Conservation (phyloP, 2,888 invertebrate genomes). For the Ectemnius continuus region DNA sequence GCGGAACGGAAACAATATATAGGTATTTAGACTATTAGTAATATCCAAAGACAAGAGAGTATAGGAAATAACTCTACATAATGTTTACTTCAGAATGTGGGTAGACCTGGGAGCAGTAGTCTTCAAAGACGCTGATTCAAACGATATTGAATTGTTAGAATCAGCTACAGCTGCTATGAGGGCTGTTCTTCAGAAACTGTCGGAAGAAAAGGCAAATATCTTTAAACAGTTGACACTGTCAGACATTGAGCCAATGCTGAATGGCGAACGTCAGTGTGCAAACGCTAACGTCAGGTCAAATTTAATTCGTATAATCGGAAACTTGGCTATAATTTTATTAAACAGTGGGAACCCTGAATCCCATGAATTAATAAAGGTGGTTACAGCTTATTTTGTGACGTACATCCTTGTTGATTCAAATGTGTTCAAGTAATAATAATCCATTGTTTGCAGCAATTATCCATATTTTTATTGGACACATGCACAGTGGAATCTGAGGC, state of each 20-base stretch:
- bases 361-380: slow-evolving; percentile 65
- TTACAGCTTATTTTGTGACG: not conserved
- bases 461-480: slow-evolving; percentile 83
- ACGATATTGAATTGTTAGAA: slow-evolving; percentile 81
- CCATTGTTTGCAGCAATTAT: slow-evolving; percentile 72
- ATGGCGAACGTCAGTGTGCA: slow-evolving; percentile 61
- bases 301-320: slow-evolving; percentile 68
- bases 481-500: slow-evolving; percentile 82
- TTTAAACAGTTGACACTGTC: slow-evolving; percentile 81
- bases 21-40: slow-evolving; percentile 43
- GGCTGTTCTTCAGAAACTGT: slow-evolving; percentile 85
- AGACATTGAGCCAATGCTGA: slow-evolving; percentile 80
- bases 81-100: slow-evolving; percentile 80
- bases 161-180: slow-evolving; percentile 87
- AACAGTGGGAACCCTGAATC: slow-evolving; percentile 42
- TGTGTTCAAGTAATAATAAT: not conserved
- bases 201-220: slow-evolving; percentile 76
- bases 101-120: slow-evolving; percentile 83
- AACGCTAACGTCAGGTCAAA: slow-evolving; percentile 66
- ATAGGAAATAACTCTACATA: not conserved
- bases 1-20: slow-evolving; percentile 82
- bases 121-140: slow-evolving; percentile 79
- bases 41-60: not conserved
- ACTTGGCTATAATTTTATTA: slow-evolving; percentile 61
- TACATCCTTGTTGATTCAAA: not conserved